Conservation (phyloP, 1,140 invertebrate species). For the Bombus pyrosoma region DNA sequence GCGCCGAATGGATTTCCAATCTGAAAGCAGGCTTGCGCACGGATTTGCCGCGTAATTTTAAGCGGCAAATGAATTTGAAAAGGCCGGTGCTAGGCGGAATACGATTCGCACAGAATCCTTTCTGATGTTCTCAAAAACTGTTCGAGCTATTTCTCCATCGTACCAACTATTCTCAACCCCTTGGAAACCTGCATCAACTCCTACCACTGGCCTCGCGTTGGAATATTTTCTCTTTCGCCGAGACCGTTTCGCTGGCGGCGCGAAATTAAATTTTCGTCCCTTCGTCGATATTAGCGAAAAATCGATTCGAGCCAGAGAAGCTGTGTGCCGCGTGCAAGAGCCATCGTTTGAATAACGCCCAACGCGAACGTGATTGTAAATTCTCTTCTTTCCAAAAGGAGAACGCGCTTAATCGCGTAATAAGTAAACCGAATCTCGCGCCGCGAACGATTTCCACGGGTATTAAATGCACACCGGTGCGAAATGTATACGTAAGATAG, state of each 20-base stretch:
- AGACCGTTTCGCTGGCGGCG: conserved; percentile 18
- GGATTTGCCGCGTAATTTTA: conserved; percentile 63
- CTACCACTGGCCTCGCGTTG: neutral
- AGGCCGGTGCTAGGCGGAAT: neutral
- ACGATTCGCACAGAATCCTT: neutral
- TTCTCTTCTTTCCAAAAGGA: neutral
- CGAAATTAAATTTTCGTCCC: conserved; percentile 44
- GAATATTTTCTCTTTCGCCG: conserved; percentile 23
- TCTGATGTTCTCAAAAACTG: conserved; percentile 36
- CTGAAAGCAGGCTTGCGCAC: conserved; percentile 27
- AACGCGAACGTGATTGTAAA: neutral
- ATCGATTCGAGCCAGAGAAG: conserved; percentile 13
- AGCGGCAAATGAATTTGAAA: conserved; percentile 64
- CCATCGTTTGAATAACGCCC: conserved; percentile 19
- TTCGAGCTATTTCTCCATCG: neutral
- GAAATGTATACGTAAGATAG: conserved; percentile 7
- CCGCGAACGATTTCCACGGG: neutral
- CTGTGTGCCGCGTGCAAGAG: neutral
- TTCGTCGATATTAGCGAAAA: conserved; percentile 40
- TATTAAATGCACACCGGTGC: conserved; percentile 2
- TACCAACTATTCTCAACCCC: no score
- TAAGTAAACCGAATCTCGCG: conserved; percentile 1
- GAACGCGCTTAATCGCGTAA: conserved; percentile 15
- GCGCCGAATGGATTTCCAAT: conserved; percentile 64
- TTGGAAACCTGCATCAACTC: neutral